phyloP scores from a whole-genome alignment of 2,113 vertebrate species.

The Tyto alba region DNA sequence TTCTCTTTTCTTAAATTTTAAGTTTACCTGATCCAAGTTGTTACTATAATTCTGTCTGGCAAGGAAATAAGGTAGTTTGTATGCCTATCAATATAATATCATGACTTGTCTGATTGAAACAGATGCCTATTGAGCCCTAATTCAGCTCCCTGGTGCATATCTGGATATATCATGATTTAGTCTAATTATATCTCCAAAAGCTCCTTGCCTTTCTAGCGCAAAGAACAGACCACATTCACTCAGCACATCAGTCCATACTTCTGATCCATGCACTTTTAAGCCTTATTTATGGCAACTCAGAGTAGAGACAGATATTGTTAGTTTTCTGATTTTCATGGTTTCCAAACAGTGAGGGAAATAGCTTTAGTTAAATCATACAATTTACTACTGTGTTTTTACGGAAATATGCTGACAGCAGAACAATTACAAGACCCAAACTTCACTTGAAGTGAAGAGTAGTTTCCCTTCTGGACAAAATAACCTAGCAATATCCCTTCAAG shows the following conservation, averaged over 20 bases:
- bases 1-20: not conserved
- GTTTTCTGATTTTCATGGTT: not conserved
- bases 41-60: not conserved
- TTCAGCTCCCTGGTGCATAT: not conserved
- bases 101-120: not conserved
- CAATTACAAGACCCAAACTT: not conserved
- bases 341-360: not conserved
- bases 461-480: not conserved
- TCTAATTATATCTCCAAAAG: not conserved
- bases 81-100: not conserved
- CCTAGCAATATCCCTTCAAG: not conserved
- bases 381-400: not conserved
- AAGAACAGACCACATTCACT: not conserved
- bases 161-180: not conserved
- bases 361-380: not conserved
- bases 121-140: not conserved
- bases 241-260: not conserved
- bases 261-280: not conserved
- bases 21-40: not conserved
- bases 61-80: not conserved
- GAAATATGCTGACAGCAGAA: not conserved
- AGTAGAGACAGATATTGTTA: not conserved
- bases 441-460: not conserved
- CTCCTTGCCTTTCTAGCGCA: not conserved
- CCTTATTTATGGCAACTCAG: not conserved